phyloP scores from a whole-genome alignment of 1,140 invertebrate species.

The Zaprionus camerounensis region DNA sequence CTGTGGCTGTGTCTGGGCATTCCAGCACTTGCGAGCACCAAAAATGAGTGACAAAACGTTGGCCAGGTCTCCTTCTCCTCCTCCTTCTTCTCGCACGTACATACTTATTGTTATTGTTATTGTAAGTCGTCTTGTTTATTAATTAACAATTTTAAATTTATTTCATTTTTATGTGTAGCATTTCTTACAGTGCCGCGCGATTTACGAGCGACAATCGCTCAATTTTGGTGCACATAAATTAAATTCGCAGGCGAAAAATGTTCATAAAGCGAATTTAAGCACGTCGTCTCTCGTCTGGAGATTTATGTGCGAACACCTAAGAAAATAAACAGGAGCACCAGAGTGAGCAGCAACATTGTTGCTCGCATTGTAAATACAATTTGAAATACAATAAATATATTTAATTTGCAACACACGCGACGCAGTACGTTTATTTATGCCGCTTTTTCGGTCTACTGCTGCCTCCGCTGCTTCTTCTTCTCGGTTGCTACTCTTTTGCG shows the following conservation, averaged over 20 bases:
- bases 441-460: constrained; percentile 10
- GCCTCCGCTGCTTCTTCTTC: constrained; percentile 12
- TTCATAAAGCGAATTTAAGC: constrained; percentile 66
- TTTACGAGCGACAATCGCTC: constrained; percentile 68
- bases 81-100: constrained; percentile 30
- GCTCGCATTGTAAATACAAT: constrained; percentile 50
- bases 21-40: constrained; percentile 43
- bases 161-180: constrained; percentile 22
- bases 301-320: constrained; percentile 70
- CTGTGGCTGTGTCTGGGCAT: constrained; percentile 10
- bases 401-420: constrained; percentile 75
- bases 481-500: constrained; percentile 59
- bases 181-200: constrained; percentile 25
- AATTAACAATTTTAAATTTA: constrained; percentile 51
- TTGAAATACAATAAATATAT: constrained; percentile 66
- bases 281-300: constrained; percentile 42
- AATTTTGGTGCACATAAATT: constrained; percentile 61
- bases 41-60: constrained; percentile 46
- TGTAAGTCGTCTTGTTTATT: constrained; percentile 31
- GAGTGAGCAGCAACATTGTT: constrained; percentile 9
- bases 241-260: constrained; percentile 57
- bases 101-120: constrained; percentile 45
- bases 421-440: constrained; percentile 35
- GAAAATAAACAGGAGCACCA: constrained; percentile 13
- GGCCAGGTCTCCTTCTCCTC: constrained; percentile 2